Percentiles rank a stretch among this genome's conserved stretches.
phyloP scores from a whole-genome alignment of 2,888 invertebrate species.

The Cryptops parisi region DNA sequence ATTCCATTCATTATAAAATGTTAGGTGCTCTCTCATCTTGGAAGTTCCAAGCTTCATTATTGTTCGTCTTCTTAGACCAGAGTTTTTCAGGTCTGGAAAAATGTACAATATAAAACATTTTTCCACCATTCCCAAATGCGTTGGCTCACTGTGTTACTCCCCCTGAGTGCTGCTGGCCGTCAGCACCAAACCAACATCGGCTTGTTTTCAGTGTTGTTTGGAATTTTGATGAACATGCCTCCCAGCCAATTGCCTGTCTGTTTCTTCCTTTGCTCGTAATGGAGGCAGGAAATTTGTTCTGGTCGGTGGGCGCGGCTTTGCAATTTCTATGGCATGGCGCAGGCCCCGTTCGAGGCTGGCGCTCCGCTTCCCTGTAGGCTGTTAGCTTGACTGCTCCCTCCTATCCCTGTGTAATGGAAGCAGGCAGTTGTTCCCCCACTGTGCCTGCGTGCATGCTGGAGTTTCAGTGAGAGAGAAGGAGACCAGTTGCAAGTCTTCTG shows the following conservation, averaged over 20 bases:
- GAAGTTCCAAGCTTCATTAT: no score
- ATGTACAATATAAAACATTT: no score
- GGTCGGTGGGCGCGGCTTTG: background rate
- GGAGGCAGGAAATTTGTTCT: slow-evolving; percentile 6
- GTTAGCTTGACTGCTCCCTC: slow-evolving; percentile 6
- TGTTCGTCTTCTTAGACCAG: no score
- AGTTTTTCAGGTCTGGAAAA: no score
- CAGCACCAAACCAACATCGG: background rate
- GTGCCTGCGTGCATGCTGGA: slow-evolving; percentile 12
- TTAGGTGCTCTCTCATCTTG: no score
- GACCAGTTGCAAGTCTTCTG: slow-evolving; percentile 13
- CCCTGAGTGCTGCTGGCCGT: no score
- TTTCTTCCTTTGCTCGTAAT: slow-evolving; percentile 5
- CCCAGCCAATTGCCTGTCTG: slow-evolving; percentile 3
- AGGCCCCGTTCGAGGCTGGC: slow-evolving; percentile 8
- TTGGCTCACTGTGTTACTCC: no score
- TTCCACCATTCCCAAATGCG: no score
- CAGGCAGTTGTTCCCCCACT: slow-evolving; percentile 13
- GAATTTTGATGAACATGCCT: slow-evolving; percentile 12
- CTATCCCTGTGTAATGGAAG: slow-evolving; percentile 7
- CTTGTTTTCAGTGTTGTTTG: slow-evolving; percentile 6
- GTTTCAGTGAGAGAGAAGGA: slow-evolving; percentile 9
- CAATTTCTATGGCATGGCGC: background rate
- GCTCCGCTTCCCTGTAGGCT: background rate
- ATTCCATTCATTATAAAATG: no score